These are phyloP conservation scores for Platerodrilus igneus DNA, from an alignment of 2,888 invertebrate genomes.

Conservation along the genomic window DNA sequence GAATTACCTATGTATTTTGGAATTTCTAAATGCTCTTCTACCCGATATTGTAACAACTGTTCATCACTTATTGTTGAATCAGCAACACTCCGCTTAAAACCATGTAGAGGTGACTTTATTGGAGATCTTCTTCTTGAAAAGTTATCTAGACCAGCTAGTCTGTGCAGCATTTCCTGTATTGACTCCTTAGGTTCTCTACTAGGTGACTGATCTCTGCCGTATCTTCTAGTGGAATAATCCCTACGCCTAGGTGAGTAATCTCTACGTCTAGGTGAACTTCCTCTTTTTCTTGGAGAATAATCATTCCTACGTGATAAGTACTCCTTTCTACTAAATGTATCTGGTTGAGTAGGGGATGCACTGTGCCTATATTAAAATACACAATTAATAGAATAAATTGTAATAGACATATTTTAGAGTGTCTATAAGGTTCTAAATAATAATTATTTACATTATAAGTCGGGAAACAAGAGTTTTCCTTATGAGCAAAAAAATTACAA, in stretches of 20 bases:
- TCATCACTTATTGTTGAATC: conserved; percentile 56
- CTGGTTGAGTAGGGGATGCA: no score
- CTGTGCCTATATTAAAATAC: no score
- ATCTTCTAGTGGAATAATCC: conserved; percentile 4
- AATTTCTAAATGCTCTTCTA: conserved; percentile 34
- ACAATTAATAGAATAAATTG: no score
- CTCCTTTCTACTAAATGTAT: no score
- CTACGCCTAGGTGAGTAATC: no score
- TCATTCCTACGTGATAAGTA: no score
- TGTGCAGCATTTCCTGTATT: conserved; percentile 25
- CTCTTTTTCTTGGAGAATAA: no score
- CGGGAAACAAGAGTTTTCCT: no score
- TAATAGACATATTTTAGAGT: no score
- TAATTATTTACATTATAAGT: no score
- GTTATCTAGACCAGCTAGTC: conserved; percentile 23
- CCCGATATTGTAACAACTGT: conserved; percentile 39
- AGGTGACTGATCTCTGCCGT: conserved; percentile 12
- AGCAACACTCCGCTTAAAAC: conserved; percentile 48
- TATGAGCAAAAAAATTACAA: no score
- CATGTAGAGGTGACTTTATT: conserved; percentile 42
- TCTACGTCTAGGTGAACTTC: conserved; percentile 10
- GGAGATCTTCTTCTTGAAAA: conserved; percentile 27
- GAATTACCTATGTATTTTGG: conserved; percentile 21
- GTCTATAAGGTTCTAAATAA: no score
- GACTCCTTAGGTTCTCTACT: conserved; percentile 15